Percentiles rank a stretch among this genome's conserved stretches.
These are phyloP conservation scores for Phalacrocorax carbo DNA, from an alignment of 2,113 vertebrate genomes.

Conservation along the genomic window DNA sequence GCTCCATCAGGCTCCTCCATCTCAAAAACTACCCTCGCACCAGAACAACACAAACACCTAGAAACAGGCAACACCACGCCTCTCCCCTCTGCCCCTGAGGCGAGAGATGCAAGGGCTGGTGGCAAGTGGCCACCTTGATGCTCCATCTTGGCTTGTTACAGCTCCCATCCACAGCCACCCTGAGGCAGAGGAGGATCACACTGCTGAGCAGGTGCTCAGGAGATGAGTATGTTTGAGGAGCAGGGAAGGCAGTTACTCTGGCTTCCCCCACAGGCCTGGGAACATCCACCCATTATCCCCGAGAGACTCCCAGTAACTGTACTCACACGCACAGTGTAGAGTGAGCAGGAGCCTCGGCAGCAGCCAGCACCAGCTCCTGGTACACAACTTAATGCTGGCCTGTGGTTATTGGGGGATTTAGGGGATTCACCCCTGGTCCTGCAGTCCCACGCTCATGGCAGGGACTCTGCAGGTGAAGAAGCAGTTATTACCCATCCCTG, in stretches of 20 bases:
- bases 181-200: neutral
- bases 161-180: neutral
- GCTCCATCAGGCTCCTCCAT: neutral
- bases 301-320: neutral
- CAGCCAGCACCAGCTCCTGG: neutral
- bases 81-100: neutral
- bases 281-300: neutral
- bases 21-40: neutral
- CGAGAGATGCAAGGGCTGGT: neutral
- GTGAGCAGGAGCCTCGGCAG: neutral
- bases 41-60: neutral
- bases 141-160: neutral
- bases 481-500: neutral
- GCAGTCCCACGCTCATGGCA: neutral
- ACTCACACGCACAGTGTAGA: fast-evolving
- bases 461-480: neutral
- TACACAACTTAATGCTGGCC: neutral
- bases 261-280: neutral
- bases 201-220: neutral
- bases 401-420: neutral
- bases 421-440: neutral
- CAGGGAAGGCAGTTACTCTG: neutral
- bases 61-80: neutral
- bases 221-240: neutral
- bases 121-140: neutral